These are phyloP conservation scores for Epinephelus cyanopodus DNA, from an alignment of 2,113 vertebrate genomes.

Conservation along the genomic window DNA sequence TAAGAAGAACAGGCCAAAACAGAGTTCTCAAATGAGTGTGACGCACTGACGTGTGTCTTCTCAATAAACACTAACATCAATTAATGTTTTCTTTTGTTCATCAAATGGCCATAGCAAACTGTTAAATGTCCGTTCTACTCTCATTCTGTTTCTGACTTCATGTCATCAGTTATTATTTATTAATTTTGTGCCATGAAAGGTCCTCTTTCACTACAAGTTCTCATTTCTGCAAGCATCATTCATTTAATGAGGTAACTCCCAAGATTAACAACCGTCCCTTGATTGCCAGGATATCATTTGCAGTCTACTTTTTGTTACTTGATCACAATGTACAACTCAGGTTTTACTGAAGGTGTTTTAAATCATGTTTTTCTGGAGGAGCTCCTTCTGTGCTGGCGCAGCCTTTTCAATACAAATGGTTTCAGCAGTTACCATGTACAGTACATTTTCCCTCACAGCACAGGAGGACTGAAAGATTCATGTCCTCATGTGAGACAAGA, in stretches of 20 bases:
- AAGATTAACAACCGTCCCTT: background rate
- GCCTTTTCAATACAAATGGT: conserved; percentile 36
- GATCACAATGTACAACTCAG: conserved; percentile 47
- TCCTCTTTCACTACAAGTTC: background rate
- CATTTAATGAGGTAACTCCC: background rate
- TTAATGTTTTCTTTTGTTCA: too few relatives aligned
- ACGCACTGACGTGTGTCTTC: too few relatives aligned
- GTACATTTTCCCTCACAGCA: background rate
- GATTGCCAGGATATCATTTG: conserved; percentile 41
- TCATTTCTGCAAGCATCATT: conserved; percentile 12
- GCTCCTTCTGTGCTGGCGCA: conserved; percentile 20
- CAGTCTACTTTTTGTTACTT: conserved; percentile 31
- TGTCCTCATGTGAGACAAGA: conserved; percentile 2
- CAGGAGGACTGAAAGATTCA: background rate
- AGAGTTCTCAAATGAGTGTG: too few relatives aligned
- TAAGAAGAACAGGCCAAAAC: too few relatives aligned
- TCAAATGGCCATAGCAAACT: too few relatives aligned
- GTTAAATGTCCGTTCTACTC: too few relatives aligned
- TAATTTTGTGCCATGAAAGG: conserved; percentile 28
- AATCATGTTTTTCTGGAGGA: conserved; percentile 16
- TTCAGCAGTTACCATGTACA: background rate
- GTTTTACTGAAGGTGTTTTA: conserved; percentile 42
- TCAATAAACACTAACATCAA: too few relatives aligned
- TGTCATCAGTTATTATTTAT: background rate
- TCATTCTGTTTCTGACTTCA: background rate